Base-by-base conservation (phyloP, 2,113 vertebrate genomes). In the Neodon shergylaensis region DNA sequence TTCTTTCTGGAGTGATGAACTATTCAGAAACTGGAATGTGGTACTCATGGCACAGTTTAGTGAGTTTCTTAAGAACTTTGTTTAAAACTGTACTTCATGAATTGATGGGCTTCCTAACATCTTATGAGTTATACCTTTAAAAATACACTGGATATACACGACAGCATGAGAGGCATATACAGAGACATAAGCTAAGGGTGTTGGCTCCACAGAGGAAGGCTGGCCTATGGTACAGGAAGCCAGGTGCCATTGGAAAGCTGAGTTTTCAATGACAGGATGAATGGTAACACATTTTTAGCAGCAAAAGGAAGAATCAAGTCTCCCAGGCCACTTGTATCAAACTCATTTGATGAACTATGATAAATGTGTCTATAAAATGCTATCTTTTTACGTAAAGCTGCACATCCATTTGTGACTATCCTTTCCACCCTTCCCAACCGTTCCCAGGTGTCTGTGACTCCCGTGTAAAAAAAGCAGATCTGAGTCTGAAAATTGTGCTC, bases 341-440 rank as follows among this genome's bases (percentile, higher is more conserved):
- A 95, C 26, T 31, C 66, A 89, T 39, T 42, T 90, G n/a, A 47
- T 84, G 16, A 88, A 77, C 72, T 31, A 54, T 94, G 91, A 81
- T 76, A 74, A 93, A 65, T 72, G 33, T 39, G 26, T 66, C 49
- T 68, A 19, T 82, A 87, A 90, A 95, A 70, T 79, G 63, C 9
- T 36, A 9, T 39, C 49, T 83, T 68, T 87, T 74, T 28, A 72
- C n/a, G 26, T 70, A 42, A 68, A 33, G 10, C 9, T 66, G 49
- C 87, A 63, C 39, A 0, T 7, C 68, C 13, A 49, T 28, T 88
- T 42, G 12, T n/a, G 54, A 83, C 31, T 76, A 44, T 58, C 14
- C 28, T 26, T 0, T 44, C 52, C 73, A 22, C 68, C 17, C 44
- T 95, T 72, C 26, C 42, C 5, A 76, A 17, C 8, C 13, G 14